Evolutionary conservation across 2,888 invertebrate species (phyloP).

Genomic region (Drosophila aldrichi): DNA sequence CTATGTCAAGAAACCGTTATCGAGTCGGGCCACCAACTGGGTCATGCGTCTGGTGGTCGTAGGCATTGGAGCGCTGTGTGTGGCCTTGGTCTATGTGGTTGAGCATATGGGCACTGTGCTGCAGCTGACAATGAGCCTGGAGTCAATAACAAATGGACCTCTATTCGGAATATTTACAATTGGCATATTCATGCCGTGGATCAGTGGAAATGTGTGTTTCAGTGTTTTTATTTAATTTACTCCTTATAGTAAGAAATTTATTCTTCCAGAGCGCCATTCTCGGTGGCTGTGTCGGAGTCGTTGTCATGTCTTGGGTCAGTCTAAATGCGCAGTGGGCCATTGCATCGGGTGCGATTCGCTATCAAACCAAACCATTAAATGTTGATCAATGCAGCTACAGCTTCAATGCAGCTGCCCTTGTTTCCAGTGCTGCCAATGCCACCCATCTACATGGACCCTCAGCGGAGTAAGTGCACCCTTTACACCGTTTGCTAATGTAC

Average conservation of each 20-base stretch:
- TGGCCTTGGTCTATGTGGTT: constrained; percentile 89
- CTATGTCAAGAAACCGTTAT: constrained; percentile 87
- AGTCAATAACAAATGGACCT: constrained; percentile 90
- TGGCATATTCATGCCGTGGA: constrained; percentile 90
- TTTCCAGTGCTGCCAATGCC: constrained; percentile 58
- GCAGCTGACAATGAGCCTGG: constrained; percentile 89
- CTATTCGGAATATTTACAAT: constrained; percentile 89
- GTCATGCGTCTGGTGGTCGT: constrained; percentile 91
- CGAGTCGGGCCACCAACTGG: constrained; percentile 87
- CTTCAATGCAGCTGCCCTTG: constrained; percentile 85
- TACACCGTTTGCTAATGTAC: background rate
- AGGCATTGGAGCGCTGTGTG: constrained; percentile 89
- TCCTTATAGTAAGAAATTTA: background rate
- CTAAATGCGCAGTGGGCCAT: constrained; percentile 88
- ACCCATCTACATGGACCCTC: constrained; percentile 43
- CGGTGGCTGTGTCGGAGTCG: constrained; percentile 87
- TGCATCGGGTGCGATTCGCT: constrained; percentile 87
- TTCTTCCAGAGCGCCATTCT: constrained; percentile 87
- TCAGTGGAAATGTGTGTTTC: constrained; percentile 87
- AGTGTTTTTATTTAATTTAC: background rate
- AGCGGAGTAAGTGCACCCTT: constrained; percentile 67
- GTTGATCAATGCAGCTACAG: constrained; percentile 89
- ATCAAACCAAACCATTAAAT: constrained; percentile 89
- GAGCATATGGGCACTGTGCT: constrained; percentile 91
- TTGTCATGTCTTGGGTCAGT: constrained; percentile 88